Conservation (phyloP, 2,113 vertebrate genomes). For the Zosterops borbonicus region DNA sequence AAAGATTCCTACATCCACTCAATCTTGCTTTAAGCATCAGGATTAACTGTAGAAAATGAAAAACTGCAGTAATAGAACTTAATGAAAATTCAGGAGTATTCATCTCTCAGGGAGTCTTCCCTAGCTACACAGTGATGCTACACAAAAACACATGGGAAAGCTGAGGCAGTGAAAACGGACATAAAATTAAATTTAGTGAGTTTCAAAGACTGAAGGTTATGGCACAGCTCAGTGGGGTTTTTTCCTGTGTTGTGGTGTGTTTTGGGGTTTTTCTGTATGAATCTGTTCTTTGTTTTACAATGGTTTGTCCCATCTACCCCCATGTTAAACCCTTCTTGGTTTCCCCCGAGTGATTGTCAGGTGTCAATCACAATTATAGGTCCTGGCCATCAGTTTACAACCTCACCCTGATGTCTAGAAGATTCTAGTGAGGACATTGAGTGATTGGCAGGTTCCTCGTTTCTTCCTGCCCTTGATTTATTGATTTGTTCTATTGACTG, state of each 20-base stretch:
- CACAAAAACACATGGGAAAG: background rate
- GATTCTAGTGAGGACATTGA: no score
- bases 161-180: background rate
- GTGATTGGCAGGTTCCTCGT: no score
- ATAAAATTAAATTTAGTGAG: background rate
- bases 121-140: background rate
- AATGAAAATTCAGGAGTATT: background rate
- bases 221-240: background rate
- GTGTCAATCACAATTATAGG: no score
- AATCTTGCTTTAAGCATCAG: background rate
- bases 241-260: background rate
- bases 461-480: no score
- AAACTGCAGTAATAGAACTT: background rate
- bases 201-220: background rate
- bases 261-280: no score
- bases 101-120: background rate
- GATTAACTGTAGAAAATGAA: background rate
- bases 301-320: no score
- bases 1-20: background rate
- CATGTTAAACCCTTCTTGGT: no score
- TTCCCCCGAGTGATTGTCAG: no score
- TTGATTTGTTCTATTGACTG: no score
- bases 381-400: no score
- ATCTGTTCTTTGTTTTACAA: no score
- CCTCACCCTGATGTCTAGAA: no score